Base-by-base conservation (phyloP, 2,113 vertebrate species). In the Pleuronectes platessa region DNA sequence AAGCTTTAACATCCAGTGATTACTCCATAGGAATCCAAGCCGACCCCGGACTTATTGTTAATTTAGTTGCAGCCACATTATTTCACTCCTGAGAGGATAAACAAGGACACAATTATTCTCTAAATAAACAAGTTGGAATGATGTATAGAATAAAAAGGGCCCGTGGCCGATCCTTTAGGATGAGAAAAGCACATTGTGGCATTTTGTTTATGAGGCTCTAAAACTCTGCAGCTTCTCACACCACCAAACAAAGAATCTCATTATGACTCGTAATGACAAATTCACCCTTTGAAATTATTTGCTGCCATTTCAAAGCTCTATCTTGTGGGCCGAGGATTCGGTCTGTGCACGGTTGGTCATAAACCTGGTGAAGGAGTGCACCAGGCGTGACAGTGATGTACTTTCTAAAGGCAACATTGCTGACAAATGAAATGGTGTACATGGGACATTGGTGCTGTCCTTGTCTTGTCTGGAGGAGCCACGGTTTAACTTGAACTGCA, bases 251-350 rank as follows among this genome's bases (percentile, higher is more conserved):
- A 89, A 90, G 89, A 93, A 93, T 92, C 90, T 93, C 91, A 93
- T 93, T 92, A 93, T 90, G 86, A 93, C 85, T 88, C 70, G 68
- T 92, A 90, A 93, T 93, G 91, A 92, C 90, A 93, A 90, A 92
- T 90, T 90, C 88, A 86, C 82, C 78, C 87, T 88, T 91, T 92
- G 86, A 87, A 92, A 92, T 93, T 92, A 92, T 93, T 91, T 83
- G 77, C 86, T 88, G 90, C 84, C 81, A 88, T 91, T 90, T 89
- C 81, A 65, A 56, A 81, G 76, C 89, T 86, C 76, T 90, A 88
- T 92, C 90, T 91, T 74, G 79, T 80, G 76, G 66, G 64, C 74
- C 90, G 81, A 88, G 77, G 81, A 71, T 74, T 89, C 74, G 47
- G 81, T 85, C 84, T 81, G 73, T 86, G 85, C 83, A 80, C 67